These are phyloP conservation scores for Actenoides lindsayi DNA, from an alignment of 2,113 vertebrate species.

Conservation along the genomic window DNA sequence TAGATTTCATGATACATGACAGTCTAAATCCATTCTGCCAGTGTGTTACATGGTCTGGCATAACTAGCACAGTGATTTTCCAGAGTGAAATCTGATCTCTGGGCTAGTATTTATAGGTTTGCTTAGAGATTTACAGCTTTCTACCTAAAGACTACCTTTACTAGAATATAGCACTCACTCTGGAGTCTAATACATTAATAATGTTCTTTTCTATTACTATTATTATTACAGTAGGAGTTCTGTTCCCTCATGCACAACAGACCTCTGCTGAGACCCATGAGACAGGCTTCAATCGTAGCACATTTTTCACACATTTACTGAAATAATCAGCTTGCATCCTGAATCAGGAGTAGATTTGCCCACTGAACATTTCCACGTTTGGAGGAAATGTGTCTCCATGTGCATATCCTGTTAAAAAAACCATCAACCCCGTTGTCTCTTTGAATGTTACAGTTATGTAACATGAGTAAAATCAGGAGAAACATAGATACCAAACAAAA, in stretches of 20 bases:
- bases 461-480: not conserved
- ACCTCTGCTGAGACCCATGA: not conserved
- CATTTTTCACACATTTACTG: not conserved
- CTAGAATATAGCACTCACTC: not conserved
- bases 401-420: not conserved
- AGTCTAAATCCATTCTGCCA: not conserved
- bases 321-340: not conserved
- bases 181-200: not conserved
- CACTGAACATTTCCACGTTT: not conserved
- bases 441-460: not conserved
- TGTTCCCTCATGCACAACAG: not conserved
- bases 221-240: not conserved
- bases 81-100: not conserved
- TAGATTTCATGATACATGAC: not conserved
- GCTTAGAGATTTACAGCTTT: not conserved
- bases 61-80: not conserved
- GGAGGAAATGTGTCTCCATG: not conserved
- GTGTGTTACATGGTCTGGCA: not conserved
- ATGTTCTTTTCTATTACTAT: not conserved
- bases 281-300: not conserved
- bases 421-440: not conserved
- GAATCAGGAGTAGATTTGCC: not conserved
- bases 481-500: not conserved
- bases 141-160: not conserved
- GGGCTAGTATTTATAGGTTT: not conserved